Evolutionary conservation across 2,888 invertebrate genomes (phyloP).

Genomic region (Metopia argyrocephala): DNA sequence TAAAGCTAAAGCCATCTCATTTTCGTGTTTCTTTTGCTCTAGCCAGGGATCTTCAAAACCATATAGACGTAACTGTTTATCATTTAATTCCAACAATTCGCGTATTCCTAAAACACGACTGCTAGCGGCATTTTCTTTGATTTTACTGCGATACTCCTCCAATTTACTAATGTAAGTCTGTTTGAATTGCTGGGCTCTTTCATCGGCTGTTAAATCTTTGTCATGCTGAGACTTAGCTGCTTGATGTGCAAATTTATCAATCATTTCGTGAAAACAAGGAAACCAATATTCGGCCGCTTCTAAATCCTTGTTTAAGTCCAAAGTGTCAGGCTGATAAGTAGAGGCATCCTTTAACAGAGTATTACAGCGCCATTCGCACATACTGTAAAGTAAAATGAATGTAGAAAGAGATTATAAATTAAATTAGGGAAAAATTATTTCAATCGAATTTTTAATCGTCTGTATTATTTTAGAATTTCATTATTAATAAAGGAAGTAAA

Average conservation of each 20-base stretch:
- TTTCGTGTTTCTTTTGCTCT: conserved; percentile 92
- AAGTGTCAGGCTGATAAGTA: conserved; percentile 93
- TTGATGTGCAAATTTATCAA: conserved; percentile 90
- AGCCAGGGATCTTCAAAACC: conserved; percentile 94
- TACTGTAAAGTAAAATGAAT: conserved; percentile 13
- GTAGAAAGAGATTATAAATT: no score
- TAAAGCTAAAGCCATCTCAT: conserved; percentile 86
- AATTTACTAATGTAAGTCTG: conserved; percentile 90
- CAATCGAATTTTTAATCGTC: no score
- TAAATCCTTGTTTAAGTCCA: conserved; percentile 90
- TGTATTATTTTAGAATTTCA: no score
- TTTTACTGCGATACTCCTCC: conserved; percentile 73
- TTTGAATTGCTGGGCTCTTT: conserved; percentile 89
- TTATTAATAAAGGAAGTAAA: no score
- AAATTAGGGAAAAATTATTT: no score
- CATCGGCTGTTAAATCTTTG: conserved; percentile 82
- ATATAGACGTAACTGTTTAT: conserved; percentile 92
- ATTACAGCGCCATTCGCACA: conserved; percentile 80
- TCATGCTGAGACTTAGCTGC: conserved; percentile 87
- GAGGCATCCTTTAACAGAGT: conserved; percentile 88
- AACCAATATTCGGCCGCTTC: conserved; percentile 96
- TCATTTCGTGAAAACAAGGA: conserved; percentile 91
- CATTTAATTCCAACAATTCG: conserved; percentile 93
- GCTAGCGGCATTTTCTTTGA: conserved; percentile 66
- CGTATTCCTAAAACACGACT: conserved; percentile 91